Conservation (phyloP, 2,888 invertebrate genomes). For the Drosophila subquinaria region DNA sequence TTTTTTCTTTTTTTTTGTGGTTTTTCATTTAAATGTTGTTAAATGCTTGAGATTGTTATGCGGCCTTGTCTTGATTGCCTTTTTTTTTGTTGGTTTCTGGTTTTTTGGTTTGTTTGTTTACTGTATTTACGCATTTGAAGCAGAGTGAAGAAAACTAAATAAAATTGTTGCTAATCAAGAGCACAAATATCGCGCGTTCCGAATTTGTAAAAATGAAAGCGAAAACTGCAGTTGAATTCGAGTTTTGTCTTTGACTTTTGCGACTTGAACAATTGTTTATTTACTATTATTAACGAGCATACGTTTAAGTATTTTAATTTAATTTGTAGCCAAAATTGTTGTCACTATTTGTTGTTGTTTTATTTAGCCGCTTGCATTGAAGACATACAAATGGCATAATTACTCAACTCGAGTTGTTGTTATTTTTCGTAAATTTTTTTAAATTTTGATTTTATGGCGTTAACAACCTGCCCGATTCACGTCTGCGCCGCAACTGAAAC, state of each 20-base stretch:
- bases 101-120: constrained; percentile 3
- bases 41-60: constrained; percentile 9
- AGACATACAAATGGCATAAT: constrained; percentile 68
- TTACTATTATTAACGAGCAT: background rate
- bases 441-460: constrained; percentile 3
- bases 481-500: constrained; percentile 69
- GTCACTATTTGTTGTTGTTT: background rate
- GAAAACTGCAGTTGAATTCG: constrained; percentile 24
- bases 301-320: constrained; percentile 38
- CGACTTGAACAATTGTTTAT: constrained; percentile 22
- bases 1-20: constrained; percentile 1
- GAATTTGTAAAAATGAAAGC: constrained; percentile 70
- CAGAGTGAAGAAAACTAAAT: constrained; percentile 8
- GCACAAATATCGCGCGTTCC: constrained; percentile 54
- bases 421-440: constrained; percentile 46
- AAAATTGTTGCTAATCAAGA: constrained; percentile 63
- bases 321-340: constrained; percentile 19
- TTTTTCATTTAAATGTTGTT: constrained; percentile 27
- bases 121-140: constrained; percentile 47
- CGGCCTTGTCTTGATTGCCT: constrained; percentile 19
- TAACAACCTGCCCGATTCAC: constrained; percentile 58
- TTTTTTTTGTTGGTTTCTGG: background rate
- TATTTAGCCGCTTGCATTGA: constrained; percentile 6
- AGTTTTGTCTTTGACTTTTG: constrained; percentile 29
- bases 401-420: constrained; percentile 36